Evolutionary conservation across 2,113 vertebrate genomes (phyloP), one percentile per base, ranked within the genome.

Genomic region (Tretioscincus oriximinensis): DNA sequence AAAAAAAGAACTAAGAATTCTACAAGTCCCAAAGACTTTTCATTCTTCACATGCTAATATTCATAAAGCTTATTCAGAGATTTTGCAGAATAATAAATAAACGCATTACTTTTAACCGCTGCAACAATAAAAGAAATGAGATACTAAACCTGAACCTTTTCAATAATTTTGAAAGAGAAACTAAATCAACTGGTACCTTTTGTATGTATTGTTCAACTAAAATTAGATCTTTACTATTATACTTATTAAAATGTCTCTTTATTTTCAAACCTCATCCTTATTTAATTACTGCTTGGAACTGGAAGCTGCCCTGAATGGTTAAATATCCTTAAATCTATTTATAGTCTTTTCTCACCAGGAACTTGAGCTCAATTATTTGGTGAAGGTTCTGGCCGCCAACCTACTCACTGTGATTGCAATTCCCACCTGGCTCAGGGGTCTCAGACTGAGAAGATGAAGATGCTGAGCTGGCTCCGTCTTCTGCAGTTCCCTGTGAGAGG

Each of bases 391-490:
- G 92, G 93, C 93, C 91, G 90, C 92, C 93, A 91, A 90, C 90
- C 91, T 90, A 86, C 93, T 91, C 79, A 82, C 60, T 84, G 93
- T 89, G 86, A 90, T 88, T 86, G 90, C 91, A 93, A 94, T 95
- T 91, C 96, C 95, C 96, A 99, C 98, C 98, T 96, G 97, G 98
- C 92, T 99, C 98, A 1, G 98, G 98, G 65, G 98, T 99, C 95
- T 99, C 98, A 0, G 98, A 97, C 92, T 97, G 97, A 65, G 98
- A 99, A 72, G 98, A 98, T 12, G 98, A 99, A 41, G 98, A 99
- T 54, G 98, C 97, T 22, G 98, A 99, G 86, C 98, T 98, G 79
- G 97, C 97, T 78, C 96, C 98, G 26, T 99, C 98, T 90, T 99
- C 98, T 2, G 96, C 92, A 1, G 95, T 92, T 81, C 96, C 97